Evolutionary conservation across 2,113 vertebrate species (phyloP), one percentile per base, ranked within the genome.

Genomic region (Hoplias malabaricus): DNA sequence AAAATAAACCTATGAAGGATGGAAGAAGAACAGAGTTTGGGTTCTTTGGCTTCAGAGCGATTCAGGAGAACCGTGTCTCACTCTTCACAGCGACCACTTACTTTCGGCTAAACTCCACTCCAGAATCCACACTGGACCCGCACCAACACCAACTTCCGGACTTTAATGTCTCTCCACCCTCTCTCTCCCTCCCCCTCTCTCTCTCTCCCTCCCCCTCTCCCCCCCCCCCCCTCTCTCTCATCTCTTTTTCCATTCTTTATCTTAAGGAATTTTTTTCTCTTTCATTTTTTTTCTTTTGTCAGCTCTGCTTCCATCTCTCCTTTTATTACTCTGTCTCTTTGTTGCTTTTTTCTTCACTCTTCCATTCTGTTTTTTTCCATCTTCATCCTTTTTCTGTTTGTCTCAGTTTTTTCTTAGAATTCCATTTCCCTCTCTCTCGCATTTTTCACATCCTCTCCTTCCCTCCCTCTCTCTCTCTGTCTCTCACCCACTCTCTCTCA

Each of bases 121-220:
- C 84, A 88, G 74, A 88, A 78, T 46, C 21, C 59, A 53, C 63
- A 81, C 16, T 88, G 90, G 88, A 88, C 63, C 34, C 29, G 14
- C 71, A 86, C 88, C 87, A 88, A 89, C 77, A 85, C 81, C n/a
- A 89, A 90, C 86, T 87, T 90, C 87, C 87, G 88, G 86, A 75
- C 85, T 80, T 33, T 68, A 68, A 46, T 31, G 29, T 61, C 27
- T 13, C 59, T 21, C n/a, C 34, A 16, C n/a, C 33, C 33, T 33
- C 27, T 33, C 3, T 61, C 25, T 29, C 12, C 14, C 14, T 62
- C 13, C 5, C 31, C 10, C 34, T 10, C 14, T 16, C n/a, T 61
- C 38, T 33, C 4, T 61, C n/a, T 54, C 34, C 31, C 9, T 61
- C 38, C 16, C 33, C 8, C 38, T n/a, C 70, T n/a, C 7, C n/a